Evolutionary conservation across 2,888 invertebrate species (phyloP), one percentile per base, ranked within the genome.

Genomic region (Cylloceria caligata): DNA sequence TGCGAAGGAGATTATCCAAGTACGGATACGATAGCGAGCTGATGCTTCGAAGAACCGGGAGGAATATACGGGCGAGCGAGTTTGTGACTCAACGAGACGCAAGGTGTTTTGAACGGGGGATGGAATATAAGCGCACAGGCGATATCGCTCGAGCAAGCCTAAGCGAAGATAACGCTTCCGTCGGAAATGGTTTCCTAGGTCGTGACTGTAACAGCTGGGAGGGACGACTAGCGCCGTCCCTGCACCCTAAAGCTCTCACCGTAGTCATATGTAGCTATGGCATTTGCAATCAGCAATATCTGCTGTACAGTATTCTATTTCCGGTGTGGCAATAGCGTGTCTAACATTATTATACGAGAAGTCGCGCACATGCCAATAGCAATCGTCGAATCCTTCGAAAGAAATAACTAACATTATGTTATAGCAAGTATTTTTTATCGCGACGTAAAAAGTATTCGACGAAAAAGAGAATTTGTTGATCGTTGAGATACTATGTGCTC

Each of bases 111-210:
- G 52, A 52, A 11, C n/a, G 65, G 3, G 7, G 65, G 65, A 65
- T n/a, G 30, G 65, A 67, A 76, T 62, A 57, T 55, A 21, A 49
- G 60, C 62, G 73, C 9, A 19, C 21, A 19, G 9, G 71, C 47
- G 47, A 80, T 80, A 72, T 71, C 65, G 80, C 36, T 80, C 80
- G 39, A 34, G 75, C 69, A 55, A 75, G 65, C 69, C 69, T 65
- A 65, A 67, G 47, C 52, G 68, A 73, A 75, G 75, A 75, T 75
- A 80, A 72, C 71, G 47, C 65, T 80, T 71, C 47, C 71, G 75
- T 39, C 67, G 71, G 57, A 80, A 76, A 80, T 80, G 67, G 49
- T 65, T 80, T 67, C 60, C 75, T 76, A 80, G 75, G 75, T 80
- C 71, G 80, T 71, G 71, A 60, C 67, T 57, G 36, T 49, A 75